These are phyloP conservation scores for Ecliptopera silaceata DNA, from an alignment of 2,888 invertebrate genomes.

Conservation along the genomic window DNA sequence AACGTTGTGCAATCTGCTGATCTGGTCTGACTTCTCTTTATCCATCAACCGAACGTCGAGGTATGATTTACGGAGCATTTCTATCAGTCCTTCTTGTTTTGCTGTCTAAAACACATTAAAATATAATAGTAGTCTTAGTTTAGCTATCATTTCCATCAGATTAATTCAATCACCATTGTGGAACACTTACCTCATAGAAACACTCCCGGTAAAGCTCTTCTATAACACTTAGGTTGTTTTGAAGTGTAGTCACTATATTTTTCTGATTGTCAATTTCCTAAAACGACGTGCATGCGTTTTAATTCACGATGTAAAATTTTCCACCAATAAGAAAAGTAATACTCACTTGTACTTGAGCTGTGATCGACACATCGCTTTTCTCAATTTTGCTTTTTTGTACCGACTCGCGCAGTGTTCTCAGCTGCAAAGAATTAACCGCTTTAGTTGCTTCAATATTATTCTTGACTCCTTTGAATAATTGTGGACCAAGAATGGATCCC, in stretches of 20 bases:
- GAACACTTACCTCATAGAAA: conserved; percentile 69
- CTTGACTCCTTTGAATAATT: too few relatives aligned
- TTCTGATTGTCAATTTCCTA: conserved; percentile 57
- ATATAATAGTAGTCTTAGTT: neutral
- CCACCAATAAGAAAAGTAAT: neutral
- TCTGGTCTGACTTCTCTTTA: conserved; percentile 53
- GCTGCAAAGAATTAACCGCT: conserved; percentile 32
- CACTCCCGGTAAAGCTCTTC: conserved; percentile 72
- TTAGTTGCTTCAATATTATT: neutral
- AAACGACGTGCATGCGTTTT: conserved; percentile 17
- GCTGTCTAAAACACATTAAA: conserved; percentile 54
- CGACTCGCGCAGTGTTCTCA: conserved; percentile 40
- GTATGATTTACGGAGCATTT: conserved; percentile 61
- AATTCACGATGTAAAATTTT: neutral
- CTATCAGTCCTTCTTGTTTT: conserved; percentile 69
- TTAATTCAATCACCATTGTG: neutral
- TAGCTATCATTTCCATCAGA: neutral
- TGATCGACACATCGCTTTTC: conserved; percentile 46
- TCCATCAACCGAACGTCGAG: conserved; percentile 61
- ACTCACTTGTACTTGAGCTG: conserved; percentile 50
- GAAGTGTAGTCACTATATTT: conserved; percentile 55
- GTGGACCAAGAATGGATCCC: conserved; percentile 1
- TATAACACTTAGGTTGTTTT: conserved; percentile 63
- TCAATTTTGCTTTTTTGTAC: conserved; percentile 40
- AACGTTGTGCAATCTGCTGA: conserved; percentile 51